phyloP scores from a whole-genome alignment of 2,888 invertebrate genomes.

The Tiliacea citrago region DNA sequence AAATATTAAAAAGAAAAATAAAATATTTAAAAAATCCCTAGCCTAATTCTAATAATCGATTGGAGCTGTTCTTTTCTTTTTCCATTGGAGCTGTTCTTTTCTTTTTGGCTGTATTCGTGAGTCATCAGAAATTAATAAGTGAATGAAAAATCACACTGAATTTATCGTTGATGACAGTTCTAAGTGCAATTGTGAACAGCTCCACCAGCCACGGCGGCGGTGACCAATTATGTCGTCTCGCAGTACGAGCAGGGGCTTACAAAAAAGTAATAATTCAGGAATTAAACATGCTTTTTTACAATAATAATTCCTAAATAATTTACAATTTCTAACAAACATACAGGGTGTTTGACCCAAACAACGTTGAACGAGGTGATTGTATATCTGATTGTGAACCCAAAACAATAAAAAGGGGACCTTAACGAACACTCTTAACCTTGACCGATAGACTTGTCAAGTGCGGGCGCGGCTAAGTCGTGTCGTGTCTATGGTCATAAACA shows the following conservation, averaged over 20 bases:
- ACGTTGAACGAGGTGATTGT: slow-evolving; percentile 54
- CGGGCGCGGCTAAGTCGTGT: slow-evolving; percentile 32
- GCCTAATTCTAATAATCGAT: background rate
- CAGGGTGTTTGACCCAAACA: slow-evolving; percentile 52
- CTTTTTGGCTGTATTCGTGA: no score
- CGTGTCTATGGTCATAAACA: slow-evolving; percentile 29
- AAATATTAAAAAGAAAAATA: background rate
- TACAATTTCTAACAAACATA: slow-evolving; percentile 42
- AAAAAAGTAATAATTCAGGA: slow-evolving; percentile 21
- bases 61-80: background rate
- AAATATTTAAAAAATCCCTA: no score
- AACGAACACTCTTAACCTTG: slow-evolving; percentile 53
- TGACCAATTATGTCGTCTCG: background rate
- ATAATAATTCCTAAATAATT: slow-evolving; percentile 20
- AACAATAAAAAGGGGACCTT: slow-evolving; percentile 62
- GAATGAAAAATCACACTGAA: background rate
- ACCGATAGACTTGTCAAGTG: slow-evolving; percentile 50
- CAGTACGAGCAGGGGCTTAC: background rate
- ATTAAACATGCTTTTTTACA: background rate
- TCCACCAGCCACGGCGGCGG: background rate
- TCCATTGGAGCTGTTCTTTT: no score
- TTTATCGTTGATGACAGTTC: background rate
- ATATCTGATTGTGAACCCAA: slow-evolving; percentile 62
- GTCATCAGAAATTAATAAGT: background rate
- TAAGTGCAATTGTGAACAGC: background rate